Evolutionary conservation across 2,113 vertebrate species (phyloP).

Genomic region (Hyperopisus bebe): DNA sequence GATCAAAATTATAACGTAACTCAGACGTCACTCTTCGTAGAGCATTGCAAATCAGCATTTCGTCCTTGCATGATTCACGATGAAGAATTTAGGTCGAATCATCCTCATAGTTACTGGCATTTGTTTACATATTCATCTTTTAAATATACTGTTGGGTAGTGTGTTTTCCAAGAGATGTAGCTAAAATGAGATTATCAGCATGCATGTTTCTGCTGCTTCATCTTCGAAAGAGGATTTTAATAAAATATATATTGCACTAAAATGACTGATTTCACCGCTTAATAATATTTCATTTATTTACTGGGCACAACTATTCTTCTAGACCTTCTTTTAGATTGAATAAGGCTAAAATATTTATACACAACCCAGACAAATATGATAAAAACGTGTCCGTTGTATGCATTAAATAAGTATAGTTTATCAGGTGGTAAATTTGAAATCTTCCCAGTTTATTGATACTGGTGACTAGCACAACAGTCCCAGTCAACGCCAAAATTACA

Average conservation of each 20-base stretch:
- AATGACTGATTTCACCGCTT: not conserved
- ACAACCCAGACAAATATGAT: not conserved
- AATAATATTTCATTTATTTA: constrained; percentile 8
- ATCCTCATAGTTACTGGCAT: not conserved
- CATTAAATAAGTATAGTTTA: not conserved
- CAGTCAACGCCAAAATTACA: not conserved
- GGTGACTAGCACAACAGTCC: not conserved
- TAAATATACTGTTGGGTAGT: not conserved
- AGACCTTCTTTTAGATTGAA: not conserved
- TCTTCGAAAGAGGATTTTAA: not conserved
- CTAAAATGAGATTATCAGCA: not conserved
- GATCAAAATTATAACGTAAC: not conserved
- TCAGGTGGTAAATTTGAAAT: not conserved
- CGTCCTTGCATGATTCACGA: not conserved
- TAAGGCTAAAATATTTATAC: not conserved
- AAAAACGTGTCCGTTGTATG: not conserved
- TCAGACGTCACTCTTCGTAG: not conserved
- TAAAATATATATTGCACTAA: not conserved
- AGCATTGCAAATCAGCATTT: not conserved
- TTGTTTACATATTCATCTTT: not conserved
- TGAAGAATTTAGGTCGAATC: not conserved
- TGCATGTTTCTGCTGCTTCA: not conserved
- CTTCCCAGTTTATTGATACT: not conserved
- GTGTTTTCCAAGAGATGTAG: not conserved
- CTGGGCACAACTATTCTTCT: not conserved